These are phyloP conservation scores for Rhabdophis nuchalis DNA, from an alignment of 2,797 vertebrate genomes.

Conservation along the genomic window DNA sequence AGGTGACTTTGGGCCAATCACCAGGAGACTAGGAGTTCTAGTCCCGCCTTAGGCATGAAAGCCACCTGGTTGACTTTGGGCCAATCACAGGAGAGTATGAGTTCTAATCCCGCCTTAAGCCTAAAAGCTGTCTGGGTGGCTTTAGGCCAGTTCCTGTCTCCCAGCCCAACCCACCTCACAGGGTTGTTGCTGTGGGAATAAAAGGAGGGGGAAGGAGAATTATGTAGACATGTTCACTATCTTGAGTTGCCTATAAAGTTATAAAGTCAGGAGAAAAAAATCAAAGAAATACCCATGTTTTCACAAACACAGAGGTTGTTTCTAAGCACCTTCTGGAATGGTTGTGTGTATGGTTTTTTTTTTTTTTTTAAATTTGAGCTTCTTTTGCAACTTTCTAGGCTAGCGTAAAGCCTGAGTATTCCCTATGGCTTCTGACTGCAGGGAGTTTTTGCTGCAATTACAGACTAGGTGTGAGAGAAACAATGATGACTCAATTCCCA, in stretches of 20 bases:
- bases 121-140: rapidly evolving
- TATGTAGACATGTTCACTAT: background rate
- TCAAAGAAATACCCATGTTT: background rate
- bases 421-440: background rate
- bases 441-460: rapidly evolving
- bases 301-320: background rate
- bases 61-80: background rate
- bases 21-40: background rate
- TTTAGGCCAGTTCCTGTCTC: background rate
- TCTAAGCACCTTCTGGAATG: background rate
- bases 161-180: background rate
- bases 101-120: background rate
- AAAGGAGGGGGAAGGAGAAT: background rate
- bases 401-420: background rate
- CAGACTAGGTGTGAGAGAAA: background rate
- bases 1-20: no score
- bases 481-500: background rate
- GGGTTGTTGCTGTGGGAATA: background rate
- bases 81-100: background rate
- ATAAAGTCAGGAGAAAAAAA: background rate
- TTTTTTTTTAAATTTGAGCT: background rate
- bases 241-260: background rate
- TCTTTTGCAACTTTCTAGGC: background rate
- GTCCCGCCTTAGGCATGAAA: background rate
- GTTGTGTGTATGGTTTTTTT: background rate